These are phyloP conservation scores for Hypolimnas misippus DNA, from an alignment of 2,888 invertebrate genomes.

Conservation along the genomic window DNA sequence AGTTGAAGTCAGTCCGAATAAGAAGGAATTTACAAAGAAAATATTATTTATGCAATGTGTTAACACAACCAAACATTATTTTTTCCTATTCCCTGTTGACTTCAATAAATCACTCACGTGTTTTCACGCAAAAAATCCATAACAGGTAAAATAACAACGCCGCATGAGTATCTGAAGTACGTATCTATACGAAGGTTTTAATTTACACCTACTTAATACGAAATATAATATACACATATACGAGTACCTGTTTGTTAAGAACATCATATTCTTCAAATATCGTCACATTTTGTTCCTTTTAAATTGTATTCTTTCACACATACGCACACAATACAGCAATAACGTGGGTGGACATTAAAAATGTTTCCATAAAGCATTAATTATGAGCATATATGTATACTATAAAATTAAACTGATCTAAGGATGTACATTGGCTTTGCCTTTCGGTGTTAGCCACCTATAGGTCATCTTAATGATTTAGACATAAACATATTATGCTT, in stretches of 20 bases:
- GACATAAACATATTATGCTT: no score
- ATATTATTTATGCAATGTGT: slow-evolving; percentile 69
- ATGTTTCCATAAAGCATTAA: no score
- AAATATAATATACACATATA: neutral
- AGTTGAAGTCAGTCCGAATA: slow-evolving; percentile 38
- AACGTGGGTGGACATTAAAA: no score
- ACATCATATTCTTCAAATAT: no score
- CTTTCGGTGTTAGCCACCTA: no score
- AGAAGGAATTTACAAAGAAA: slow-evolving; percentile 58
- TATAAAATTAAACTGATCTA: no score
- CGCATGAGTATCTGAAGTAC: slow-evolving; percentile 34
- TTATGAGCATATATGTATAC: no score
- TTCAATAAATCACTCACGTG: slow-evolving; percentile 78
- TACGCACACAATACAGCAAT: no score
- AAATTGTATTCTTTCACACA: no score
- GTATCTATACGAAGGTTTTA: slow-evolving; percentile 31
- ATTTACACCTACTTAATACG: neutral
- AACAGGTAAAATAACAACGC: slow-evolving; percentile 49
- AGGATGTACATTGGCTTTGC: no score
- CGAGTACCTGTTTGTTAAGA: neutral
- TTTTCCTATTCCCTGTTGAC: slow-evolving; percentile 68
- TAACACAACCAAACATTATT: slow-evolving; percentile 66
- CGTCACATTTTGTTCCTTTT: no score
- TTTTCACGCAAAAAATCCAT: slow-evolving; percentile 69
- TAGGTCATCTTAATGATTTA: no score